A percentile compares a stretch with the other conserved stretches of the same genome.
Conservation (phyloP, 2,113 vertebrate species). For the Sclerurus mexicanus region DNA sequence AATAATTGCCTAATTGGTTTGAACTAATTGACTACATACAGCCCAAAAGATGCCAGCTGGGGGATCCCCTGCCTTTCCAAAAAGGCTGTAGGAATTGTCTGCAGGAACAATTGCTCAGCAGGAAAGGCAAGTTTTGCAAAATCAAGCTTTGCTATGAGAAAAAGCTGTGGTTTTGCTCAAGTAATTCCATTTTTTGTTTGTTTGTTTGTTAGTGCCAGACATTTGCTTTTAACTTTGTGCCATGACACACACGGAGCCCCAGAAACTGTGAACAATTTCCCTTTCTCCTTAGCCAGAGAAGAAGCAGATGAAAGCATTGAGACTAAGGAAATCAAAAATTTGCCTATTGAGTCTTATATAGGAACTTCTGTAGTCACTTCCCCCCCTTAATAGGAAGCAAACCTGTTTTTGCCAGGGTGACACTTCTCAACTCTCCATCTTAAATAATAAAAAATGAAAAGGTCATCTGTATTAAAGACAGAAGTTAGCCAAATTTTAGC, state of each 20-base stretch:
- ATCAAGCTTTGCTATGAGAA: not conserved
- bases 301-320: not conserved
- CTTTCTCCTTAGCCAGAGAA: not conserved
- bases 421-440: not conserved
- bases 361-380: not conserved
- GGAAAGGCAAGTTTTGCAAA: slow-evolving; percentile 21
- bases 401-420: not conserved
- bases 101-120: slow-evolving; percentile 48
- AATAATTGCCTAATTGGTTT: slow-evolving; percentile 25
- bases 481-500: not conserved
- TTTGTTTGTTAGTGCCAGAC: not conserved
- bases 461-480: not conserved
- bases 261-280: not conserved
- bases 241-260: not conserved
- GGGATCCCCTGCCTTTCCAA: not conserved
- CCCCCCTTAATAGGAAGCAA: not conserved
- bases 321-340: not conserved
- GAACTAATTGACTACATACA: not conserved
- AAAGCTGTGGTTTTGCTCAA: slow-evolving; percentile 22
- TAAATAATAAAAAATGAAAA: not conserved
- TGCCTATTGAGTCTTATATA: not conserved
- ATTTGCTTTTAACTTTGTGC: slow-evolving; percentile 9
- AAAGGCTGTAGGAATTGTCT: slow-evolving; percentile 26
- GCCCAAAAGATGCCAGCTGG: slow-evolving; percentile 25
- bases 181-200: not conserved